These are phyloP conservation scores for Mactra quadrangularis DNA, from an alignment of 1,140 invertebrate genomes.

Conservation along the genomic window DNA sequence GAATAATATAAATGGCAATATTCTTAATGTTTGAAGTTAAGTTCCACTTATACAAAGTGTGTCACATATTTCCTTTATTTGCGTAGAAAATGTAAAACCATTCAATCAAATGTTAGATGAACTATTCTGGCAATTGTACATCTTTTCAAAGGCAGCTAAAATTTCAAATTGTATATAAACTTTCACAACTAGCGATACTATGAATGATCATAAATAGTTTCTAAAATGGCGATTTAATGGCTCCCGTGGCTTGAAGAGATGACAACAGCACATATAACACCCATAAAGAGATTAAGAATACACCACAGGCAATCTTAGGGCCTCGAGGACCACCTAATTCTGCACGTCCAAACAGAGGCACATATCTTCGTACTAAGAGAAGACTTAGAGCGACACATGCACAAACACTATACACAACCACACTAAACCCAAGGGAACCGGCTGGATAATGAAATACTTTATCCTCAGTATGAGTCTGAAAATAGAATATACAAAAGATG, in stretches of 20 bases:
- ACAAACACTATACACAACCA: conserved; percentile 86
- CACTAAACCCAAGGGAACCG: conserved; percentile 86
- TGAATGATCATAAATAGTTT: no score
- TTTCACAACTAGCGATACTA: no score
- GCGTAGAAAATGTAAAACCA: no score
- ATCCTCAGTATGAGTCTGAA: conserved; percentile 75
- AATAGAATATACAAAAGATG: background rate
- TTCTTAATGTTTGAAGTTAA: no score
- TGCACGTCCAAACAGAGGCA: conserved; percentile 85
- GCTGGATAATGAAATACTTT: conserved; percentile 85
- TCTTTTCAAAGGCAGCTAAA: no score
- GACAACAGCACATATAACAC: conserved; percentile 86
- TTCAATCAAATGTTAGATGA: no score
- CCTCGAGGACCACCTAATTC: conserved; percentile 86
- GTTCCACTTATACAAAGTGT: no score
- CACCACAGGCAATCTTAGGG: conserved; percentile 81
- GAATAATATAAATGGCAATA: no score
- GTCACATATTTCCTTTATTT: no score
- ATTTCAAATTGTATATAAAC: no score
- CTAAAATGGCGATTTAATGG: conserved; percentile 74
- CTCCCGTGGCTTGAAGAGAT: conserved; percentile 83
- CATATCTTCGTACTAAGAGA: conserved; percentile 84
- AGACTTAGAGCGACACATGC: conserved; percentile 85
- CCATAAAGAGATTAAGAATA: conserved; percentile 85
- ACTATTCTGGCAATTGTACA: no score